These are phyloP conservation scores for Unio pictorum DNA, from an alignment of 2,888 invertebrate genomes.

Conservation along the genomic window DNA sequence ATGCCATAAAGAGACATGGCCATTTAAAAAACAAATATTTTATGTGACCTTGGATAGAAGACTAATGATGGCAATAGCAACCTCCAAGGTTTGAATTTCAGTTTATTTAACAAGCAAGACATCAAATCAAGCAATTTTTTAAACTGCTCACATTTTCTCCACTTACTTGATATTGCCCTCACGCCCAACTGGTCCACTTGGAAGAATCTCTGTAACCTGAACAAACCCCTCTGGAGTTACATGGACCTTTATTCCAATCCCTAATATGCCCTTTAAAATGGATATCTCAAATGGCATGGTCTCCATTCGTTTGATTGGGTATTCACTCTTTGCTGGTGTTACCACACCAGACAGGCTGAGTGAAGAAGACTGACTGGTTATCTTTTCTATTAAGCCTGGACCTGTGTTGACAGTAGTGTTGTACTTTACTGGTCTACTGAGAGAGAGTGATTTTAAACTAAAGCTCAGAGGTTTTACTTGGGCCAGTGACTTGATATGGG, in stretches of 20 bases:
- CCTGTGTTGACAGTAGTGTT: slow-evolving; percentile 36
- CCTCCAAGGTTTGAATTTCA: no score
- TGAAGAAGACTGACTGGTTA: slow-evolving; percentile 26
- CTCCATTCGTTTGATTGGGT: slow-evolving; percentile 50
- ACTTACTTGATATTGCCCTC: slow-evolving; percentile 64
- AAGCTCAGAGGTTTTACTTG: slow-evolving; percentile 50
- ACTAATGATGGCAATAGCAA: no score
- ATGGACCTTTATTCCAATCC: slow-evolving; percentile 64
- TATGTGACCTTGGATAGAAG: no score
- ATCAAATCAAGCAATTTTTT: no score
- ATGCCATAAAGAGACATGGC: no score
- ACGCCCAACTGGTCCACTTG: slow-evolving; percentile 59
- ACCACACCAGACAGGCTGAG: slow-evolving; percentile 1
- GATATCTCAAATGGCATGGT: slow-evolving; percentile 63
- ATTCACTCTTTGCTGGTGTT: slow-evolving; percentile 34
- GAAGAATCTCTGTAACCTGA: slow-evolving; percentile 57
- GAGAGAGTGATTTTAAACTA: slow-evolving; percentile 34
- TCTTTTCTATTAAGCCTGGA: slow-evolving; percentile 29
- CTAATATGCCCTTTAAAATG: slow-evolving; percentile 64
- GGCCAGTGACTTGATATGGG: slow-evolving; percentile 41
- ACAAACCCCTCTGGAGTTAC: slow-evolving; percentile 52
- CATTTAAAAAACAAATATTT: no score
- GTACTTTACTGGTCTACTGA: slow-evolving; percentile 36
- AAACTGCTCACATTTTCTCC: no score
- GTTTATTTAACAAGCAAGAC: no score